A percentile compares a stretch with the other conserved stretches of the same genome.
Conservation (phyloP, 2,888 invertebrate species). For the Leucania comma region DNA sequence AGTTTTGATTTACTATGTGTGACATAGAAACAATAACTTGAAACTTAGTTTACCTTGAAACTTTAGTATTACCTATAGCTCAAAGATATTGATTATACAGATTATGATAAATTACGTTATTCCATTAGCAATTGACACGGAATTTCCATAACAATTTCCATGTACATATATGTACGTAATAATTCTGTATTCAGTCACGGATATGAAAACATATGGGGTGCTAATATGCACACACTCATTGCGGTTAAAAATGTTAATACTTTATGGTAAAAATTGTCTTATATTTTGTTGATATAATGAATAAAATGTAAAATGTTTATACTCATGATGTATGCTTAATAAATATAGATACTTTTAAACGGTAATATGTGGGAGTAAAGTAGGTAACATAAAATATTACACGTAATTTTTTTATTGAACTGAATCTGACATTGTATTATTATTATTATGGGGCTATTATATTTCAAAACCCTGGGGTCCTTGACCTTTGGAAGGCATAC, state of each 20-base stretch:
- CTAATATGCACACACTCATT: neutral
- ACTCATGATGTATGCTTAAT: neutral
- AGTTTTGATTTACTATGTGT: neutral
- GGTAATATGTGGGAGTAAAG: too few species aligned
- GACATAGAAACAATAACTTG: neutral
- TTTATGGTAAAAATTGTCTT: conserved; percentile 1
- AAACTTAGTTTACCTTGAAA: conserved; percentile 4
- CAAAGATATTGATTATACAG: neutral
- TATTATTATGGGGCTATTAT: too few species aligned
- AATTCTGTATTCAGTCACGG: conserved; percentile 31
- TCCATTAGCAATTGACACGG: conserved; percentile 70
- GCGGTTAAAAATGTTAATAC: neutral
- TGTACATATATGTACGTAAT: conserved; percentile 14
- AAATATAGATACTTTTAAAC: too few species aligned
- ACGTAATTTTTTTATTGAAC: too few species aligned
- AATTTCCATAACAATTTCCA: conserved; percentile 67
- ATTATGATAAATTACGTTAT: conserved; percentile 24
- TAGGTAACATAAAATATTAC: too few species aligned
- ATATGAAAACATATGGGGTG: conserved; percentile 31
- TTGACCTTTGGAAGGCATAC: too few species aligned
- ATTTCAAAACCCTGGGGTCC: too few species aligned
- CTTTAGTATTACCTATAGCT: neutral
- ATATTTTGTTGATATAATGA: neutral
- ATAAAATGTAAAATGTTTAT: neutral
- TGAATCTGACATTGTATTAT: too few species aligned